Conservation (phyloP, 2,888 invertebrate genomes). For the Neoaliturus tenellus region DNA sequence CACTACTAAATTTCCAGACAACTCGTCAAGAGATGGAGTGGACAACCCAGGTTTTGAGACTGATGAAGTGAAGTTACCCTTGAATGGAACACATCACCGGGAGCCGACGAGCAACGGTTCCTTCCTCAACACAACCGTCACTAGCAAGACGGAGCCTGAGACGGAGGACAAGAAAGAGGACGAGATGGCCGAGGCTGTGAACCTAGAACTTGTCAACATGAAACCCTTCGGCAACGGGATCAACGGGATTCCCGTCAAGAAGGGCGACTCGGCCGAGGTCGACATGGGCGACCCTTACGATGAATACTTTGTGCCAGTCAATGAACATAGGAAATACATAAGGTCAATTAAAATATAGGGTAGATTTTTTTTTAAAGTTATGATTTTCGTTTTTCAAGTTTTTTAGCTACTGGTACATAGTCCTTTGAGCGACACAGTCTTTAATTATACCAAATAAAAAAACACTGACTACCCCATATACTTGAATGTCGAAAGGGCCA, state of each 20-base stretch:
- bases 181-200: conserved; percentile 80
- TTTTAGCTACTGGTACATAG: too few species aligned
- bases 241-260: conserved; percentile 76
- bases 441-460: too few species aligned
- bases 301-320: conserved; percentile 90
- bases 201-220: conserved; percentile 86
- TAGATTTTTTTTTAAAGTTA: too few species aligned
- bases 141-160: conserved; percentile 41
- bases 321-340: conserved; percentile 90
- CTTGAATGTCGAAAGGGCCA: too few species aligned
- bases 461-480: too few species aligned
- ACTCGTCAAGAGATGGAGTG: conserved; percentile 59
- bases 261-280: conserved; percentile 77
- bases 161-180: conserved; percentile 56
- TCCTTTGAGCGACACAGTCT: too few species aligned
- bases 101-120: conserved; percentile 50
- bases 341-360: conserved; percentile 77
- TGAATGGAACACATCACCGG: conserved; percentile 49
- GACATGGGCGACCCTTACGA: conserved; percentile 84
- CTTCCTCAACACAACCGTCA: conserved; percentile 55
- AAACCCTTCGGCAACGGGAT: conserved; percentile 76
- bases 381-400: too few species aligned
- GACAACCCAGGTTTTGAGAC: conserved; percentile 66
- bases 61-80: conserved; percentile 59
- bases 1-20: not conserved